Conservation (phyloP, 2,888 invertebrate species). For the Sipunculus nudus region DNA sequence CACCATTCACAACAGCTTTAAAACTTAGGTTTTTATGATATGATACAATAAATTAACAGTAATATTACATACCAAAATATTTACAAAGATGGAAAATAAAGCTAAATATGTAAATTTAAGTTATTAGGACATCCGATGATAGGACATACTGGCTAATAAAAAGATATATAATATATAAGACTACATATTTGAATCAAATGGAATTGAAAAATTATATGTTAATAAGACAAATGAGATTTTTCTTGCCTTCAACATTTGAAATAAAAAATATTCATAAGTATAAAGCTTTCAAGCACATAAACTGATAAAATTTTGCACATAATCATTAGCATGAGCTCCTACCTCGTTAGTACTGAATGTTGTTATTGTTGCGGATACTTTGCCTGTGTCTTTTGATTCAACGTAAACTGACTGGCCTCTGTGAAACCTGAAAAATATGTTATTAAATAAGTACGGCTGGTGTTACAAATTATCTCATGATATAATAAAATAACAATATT, state of each 20-base stretch:
- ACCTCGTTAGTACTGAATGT: constrained; percentile 91
- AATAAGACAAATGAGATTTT: too few species aligned
- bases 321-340: constrained; percentile 48
- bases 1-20: too few species aligned
- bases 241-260: background rate
- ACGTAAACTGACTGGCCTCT: constrained; percentile 92
- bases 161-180: too few species aligned
- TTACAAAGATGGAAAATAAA: background rate
- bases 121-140: too few species aligned
- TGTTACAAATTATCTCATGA: too few species aligned
- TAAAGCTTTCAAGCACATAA: background rate
- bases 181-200: too few species aligned
- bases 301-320: background rate
- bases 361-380: constrained; percentile 89
- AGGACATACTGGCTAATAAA: too few species aligned
- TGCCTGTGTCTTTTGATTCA: constrained; percentile 85
- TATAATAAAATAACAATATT: background rate
- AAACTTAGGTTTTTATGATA: too few species aligned
- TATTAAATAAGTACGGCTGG: too few species aligned
- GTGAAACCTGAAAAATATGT: constrained; percentile 78
- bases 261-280: background rate
- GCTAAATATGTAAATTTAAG: background rate
- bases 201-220: too few species aligned
- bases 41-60: too few species aligned
- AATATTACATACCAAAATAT: too few species aligned